Evolutionary conservation across 35 echinoderm and acorn worm genomes (phyloP), one percentile per base, ranked within the genome.

Genomic region (Ophiothrix spiculata): DNA sequence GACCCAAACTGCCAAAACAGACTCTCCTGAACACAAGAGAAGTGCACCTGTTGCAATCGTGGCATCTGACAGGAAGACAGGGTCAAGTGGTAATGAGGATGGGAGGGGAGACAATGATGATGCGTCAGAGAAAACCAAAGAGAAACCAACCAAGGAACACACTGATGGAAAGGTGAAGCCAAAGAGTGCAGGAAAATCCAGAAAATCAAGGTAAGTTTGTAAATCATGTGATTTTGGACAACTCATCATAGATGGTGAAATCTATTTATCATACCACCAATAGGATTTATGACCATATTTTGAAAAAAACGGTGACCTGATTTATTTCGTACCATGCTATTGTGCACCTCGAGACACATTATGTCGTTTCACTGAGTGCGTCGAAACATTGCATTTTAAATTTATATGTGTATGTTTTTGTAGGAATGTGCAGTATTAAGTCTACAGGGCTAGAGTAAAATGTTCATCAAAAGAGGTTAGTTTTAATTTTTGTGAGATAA

Each of bases 21-120:
- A 81, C 36, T 81, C 80, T 32, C 80, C 80, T 81, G 80, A 41
- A 81, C 40, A 56, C 40, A 56, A 41, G 28, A 81, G 1, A 25
- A 56, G 17, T 17, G 28, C 23, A 35, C 77, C 38, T 1, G n/a
- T n/a, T n/a, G n/a, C n/a, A 36, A 54, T 14, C 32, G 37, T 31
- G 80, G 32, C 40, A 56, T 21, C 32, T 33, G 33, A 81, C 39
- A 35, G 14, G 25, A 45, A 15, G 29, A 69, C 17, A 25, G 60
- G 8, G 60, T 10, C 8, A n/a, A 69, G 60, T n/a, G n/a, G n/a
- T n/a, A n/a, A n/a, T n/a, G 60, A 69, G 1, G 29, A 25, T n/a
- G 25, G 16, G 29, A 69, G 23, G 60, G 60, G 3, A 25, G 60
- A 12, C 29, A n/a, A 10, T 6, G 4, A 15, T 69, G 60, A 2